Base-by-base conservation (phyloP, 2,888 invertebrate genomes). In the Cybosia mesomella region DNA sequence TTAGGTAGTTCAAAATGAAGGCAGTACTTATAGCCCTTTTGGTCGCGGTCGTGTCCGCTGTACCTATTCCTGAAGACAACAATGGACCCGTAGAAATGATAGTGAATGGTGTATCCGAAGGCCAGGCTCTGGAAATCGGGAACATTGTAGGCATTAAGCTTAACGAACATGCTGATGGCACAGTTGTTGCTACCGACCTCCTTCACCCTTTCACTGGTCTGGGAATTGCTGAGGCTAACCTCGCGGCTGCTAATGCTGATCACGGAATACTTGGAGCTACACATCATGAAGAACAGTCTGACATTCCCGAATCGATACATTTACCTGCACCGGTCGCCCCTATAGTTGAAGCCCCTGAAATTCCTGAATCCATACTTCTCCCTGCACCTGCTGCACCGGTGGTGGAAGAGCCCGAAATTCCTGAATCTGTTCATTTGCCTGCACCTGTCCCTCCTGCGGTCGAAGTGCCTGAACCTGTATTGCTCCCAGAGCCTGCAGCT, bases 61-160 rank as follows among this genome's bases (percentile, higher is more conserved):
- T 80, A 8, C 92, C 93, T 0, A 55, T 82, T 2, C 83, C 85
- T 8, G 81, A 81, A 24, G 85, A 87, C 5, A 87, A 83, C 5
- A 81, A 80, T 13, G 87, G 86, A 0, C 82, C 87, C 1, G 88
- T 92, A 2, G 90, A 92, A 63, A 75, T 92, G 58, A 83, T 90
- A 34, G 87, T 92, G 18, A 91, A 92, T 58, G 91, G 91, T 13
- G 80, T 90, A 0, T 79, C 87, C 0, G 87, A 91, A 18, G 92
- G 90, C 2, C 75, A 87, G 10, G 73, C 92, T 24, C 70, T 92
- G 36, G 91, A 91, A 10, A 73, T 90, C 28, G 84, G 83, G 36
- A 70, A 89, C 32, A 77, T 91, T 21, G 81, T 92, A 2, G 87
- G 84, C 62, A 86, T 91, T 58, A 85, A 88, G 54, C 73, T 91